Evolutionary conservation across 2,888 invertebrate species (phyloP), one percentile per base, ranked within the genome.

Genomic region (Drepana falcataria): DNA sequence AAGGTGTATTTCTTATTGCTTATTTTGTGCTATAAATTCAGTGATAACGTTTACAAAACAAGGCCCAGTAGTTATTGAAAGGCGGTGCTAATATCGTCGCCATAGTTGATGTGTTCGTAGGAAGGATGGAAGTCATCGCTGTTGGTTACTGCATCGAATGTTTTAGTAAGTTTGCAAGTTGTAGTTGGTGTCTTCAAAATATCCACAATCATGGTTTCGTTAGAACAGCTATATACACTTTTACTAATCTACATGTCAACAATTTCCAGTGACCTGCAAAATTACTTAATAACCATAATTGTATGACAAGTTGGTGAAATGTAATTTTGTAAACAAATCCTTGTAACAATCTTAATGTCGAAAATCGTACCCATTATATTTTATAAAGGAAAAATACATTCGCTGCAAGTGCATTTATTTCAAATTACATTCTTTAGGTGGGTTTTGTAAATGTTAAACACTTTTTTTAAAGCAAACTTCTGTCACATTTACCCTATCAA

Each of bases 31-130:
- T 64, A 53, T 49, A 55, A 58, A 59, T 58, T 41, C 53, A 62
- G 67, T 73, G 64, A 54, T 72, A 59, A 63, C 69, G 65, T 65
- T 61, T 64, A 59, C 55, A 61, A 64, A 64, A 63, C 53, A 60
- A 58, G 59, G 65, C 59, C 62, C 72, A 70, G 62, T 71, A 75
- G 65, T 66, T 65, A 69, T 67, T 67, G 66, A 68, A 69, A 73
- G 65, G 68, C 75, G 70, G 73, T 82, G 69, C 71, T 76, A 61
- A 69, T 70, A 66, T 77, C 76, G 83, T 87, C 86, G 86, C 87
- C 88, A 88, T 86, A 85, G 83, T 83, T 82, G 78, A 81, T 73
- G 75, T 79, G 75, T 78, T 81, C 76, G 74, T 79, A 75, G 76
- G 69, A 80, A 75, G 76, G 69, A 80, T 83, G 75, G 79, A 77